Evolutionary conservation across 2,113 vertebrate genomes (phyloP).

Genomic region (Eurystomus gularis): DNA sequence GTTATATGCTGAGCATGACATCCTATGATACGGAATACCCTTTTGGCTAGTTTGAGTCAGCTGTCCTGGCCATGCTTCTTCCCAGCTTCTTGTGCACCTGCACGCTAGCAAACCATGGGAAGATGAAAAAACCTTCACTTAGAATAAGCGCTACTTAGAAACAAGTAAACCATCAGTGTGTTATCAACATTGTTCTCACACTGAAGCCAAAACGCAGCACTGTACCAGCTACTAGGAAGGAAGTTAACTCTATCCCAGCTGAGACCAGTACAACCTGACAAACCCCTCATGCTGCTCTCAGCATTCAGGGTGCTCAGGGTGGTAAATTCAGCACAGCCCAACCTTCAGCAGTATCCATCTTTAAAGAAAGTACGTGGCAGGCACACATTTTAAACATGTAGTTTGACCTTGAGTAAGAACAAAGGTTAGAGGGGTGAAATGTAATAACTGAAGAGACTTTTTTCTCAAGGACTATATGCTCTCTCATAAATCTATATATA

Average conservation of each 20-base stretch:
- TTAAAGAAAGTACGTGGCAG: neutral
- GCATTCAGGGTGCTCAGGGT: neutral
- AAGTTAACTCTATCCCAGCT: too few relatives aligned
- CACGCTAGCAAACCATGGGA: neutral
- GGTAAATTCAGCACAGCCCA: neutral
- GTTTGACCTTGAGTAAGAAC: slow-evolving; percentile 4
- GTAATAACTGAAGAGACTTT: slow-evolving; percentile 9
- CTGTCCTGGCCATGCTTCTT: neutral
- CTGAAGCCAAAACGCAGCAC: neutral
- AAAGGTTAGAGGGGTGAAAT: slow-evolving; percentile 27
- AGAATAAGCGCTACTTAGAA: neutral
- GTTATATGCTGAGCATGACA: neutral
- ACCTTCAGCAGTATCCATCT: neutral
- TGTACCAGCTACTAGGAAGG: neutral
- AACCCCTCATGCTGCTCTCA: neutral
- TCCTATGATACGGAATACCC: neutral
- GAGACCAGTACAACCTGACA: neutral
- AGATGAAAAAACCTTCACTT: neutral
- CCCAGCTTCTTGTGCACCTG: neutral
- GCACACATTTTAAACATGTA: neutral
- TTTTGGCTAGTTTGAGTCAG: neutral
- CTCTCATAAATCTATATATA: neutral
- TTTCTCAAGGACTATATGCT: neutral
- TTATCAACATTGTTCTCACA: neutral
- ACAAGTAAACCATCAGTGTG: neutral